These are phyloP conservation scores for Stenodera caucasica DNA, from an alignment of 2,888 invertebrate species.

Conservation along the genomic window DNA sequence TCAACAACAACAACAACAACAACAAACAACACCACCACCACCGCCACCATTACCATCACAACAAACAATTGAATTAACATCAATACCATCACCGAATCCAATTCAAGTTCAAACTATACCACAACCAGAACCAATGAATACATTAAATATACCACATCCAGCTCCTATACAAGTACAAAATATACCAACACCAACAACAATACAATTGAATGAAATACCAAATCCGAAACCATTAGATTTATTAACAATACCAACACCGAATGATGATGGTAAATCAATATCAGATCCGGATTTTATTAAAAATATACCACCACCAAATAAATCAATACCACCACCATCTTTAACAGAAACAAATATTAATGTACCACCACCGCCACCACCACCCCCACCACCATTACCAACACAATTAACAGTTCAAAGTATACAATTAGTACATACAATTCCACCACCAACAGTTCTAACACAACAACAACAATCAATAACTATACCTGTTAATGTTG, in stretches of 20 bases:
- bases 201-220: slow-evolving; percentile 64
- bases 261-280: slow-evolving; percentile 44
- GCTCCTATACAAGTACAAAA: slow-evolving; percentile 60
- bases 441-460: slow-evolving; percentile 32
- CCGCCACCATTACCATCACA: slow-evolving; percentile 44
- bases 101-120: slow-evolving; percentile 56
- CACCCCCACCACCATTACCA: slow-evolving; percentile 37
- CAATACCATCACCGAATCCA: slow-evolving; percentile 55
- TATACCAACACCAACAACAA: slow-evolving; percentile 64
- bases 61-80: slow-evolving; percentile 52
- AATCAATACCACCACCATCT: slow-evolving; percentile 53
- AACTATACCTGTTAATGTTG: slow-evolving; percentile 38
- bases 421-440: slow-evolving; percentile 40
- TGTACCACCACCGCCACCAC: slow-evolving; percentile 38
- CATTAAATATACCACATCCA: slow-evolving; percentile 56
- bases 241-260: slow-evolving; percentile 60
- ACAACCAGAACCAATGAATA: slow-evolving; percentile 61
- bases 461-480: slow-evolving; percentile 34
- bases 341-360: slow-evolving; percentile 42
- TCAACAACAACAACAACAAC: not conserved
- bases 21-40: slow-evolving; percentile 43
- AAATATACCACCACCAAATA: slow-evolving; percentile 56
- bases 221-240: slow-evolving; percentile 65
- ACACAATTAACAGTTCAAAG: slow-evolving; percentile 33
- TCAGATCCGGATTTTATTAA: slow-evolving; percentile 53